phyloP scores from a whole-genome alignment of 2,113 vertebrate species.

The Laticauda laticaudata region DNA sequence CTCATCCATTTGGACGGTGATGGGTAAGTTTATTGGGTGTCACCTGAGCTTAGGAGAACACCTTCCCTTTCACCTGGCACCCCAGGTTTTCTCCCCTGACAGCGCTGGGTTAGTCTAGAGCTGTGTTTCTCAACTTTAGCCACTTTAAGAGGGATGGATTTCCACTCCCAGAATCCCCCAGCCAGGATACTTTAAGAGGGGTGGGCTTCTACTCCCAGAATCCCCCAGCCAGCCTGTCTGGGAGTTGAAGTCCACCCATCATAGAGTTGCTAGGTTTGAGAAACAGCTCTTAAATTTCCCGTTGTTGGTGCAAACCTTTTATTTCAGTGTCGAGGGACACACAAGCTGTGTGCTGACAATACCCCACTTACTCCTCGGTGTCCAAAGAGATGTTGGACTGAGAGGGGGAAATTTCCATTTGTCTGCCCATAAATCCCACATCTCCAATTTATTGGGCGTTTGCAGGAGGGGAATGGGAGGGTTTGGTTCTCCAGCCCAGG shows the following conservation, averaged over 20 bases:
- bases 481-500: too few relatives aligned
- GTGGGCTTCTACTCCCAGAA: background rate
- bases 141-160: background rate
- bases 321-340: too few relatives aligned
- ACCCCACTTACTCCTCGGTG: too few relatives aligned
- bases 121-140: background rate
- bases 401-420: background rate
- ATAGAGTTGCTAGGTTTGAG: background rate
- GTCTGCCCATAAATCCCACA: background rate
- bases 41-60: background rate
- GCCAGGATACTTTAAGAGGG: background rate
- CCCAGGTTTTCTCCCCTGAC: background rate
- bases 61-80: background rate
- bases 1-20: constrained; percentile 98
- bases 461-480: too few relatives aligned
- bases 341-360: too few relatives aligned
- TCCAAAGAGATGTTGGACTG: background rate
- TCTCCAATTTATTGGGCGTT: background rate
- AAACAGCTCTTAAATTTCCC: background rate
- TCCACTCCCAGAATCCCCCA: background rate
- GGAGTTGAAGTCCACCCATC: background rate
- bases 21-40: constrained; percentile 78
- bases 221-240: background rate
- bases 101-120: background rate
- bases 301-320: too few relatives aligned